These are phyloP conservation scores for Pantelozetes paolii DNA, from an alignment of 2,888 invertebrate species.

Conservation along the genomic window DNA sequence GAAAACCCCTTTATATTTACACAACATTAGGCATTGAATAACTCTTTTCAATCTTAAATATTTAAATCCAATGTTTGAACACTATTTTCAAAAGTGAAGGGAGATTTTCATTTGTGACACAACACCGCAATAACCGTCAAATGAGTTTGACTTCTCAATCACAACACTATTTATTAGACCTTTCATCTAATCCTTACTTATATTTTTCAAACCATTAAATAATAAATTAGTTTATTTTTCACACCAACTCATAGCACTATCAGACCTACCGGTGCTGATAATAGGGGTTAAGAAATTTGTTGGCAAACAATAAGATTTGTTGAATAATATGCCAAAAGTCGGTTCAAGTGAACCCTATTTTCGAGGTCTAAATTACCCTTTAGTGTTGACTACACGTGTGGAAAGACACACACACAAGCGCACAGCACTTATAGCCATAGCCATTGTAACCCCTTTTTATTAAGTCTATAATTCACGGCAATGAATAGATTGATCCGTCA, in stretches of 20 bases:
- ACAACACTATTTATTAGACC: neutral
- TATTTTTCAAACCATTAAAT: neutral
- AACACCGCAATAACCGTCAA: neutral
- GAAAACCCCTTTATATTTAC: conserved; percentile 1
- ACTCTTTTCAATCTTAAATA: neutral
- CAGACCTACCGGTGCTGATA: neutral
- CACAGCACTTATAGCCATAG: too few relatives aligned
- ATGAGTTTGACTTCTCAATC: neutral
- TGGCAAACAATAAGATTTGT: conserved; percentile 8
- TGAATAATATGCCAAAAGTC: conserved; percentile 1
- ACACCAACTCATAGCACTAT: neutral
- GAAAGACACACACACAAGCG: neutral
- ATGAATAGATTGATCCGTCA: neutral
- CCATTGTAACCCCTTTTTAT: neutral
- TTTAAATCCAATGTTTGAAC: neutral
- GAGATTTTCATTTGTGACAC: neutral
- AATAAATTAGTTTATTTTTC: conserved; percentile 17
- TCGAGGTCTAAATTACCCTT: neutral
- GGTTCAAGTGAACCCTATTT: neutral
- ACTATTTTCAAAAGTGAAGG: neutral
- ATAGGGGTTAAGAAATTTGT: conserved; percentile 5
- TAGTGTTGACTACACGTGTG: neutral
- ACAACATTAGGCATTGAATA: neutral
- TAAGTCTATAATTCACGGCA: neutral
- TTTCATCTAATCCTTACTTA: neutral